Conservation (phyloP, 92 coral and sea anemone genomes). For the Montipora capitata region DNA sequence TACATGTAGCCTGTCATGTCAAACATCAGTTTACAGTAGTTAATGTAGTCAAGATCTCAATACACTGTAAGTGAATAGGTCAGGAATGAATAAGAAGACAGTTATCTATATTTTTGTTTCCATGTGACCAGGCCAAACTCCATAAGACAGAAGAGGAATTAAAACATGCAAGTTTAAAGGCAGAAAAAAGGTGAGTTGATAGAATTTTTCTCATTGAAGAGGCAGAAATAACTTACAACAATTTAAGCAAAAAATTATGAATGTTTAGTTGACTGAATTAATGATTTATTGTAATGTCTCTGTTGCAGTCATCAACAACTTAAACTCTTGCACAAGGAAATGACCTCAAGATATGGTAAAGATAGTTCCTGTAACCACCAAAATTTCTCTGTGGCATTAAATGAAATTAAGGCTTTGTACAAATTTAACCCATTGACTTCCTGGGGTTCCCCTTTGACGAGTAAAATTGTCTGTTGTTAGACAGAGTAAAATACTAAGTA, state of each 20-base stretch:
- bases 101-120: too few species aligned
- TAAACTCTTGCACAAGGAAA: slow-evolving; percentile 86
- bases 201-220: not conserved
- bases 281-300: not conserved
- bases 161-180: slow-evolving; percentile 85
- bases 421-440: too few species aligned
- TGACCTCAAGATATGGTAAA: slow-evolving; percentile 95
- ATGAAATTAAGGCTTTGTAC: too few species aligned
- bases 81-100: too few species aligned
- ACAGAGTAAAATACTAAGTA: too few species aligned
- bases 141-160: slow-evolving; percentile 93
- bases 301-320: slow-evolving; percentile 90
- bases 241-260: not conserved
- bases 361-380: not conserved
- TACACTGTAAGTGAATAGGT: too few species aligned
- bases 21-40: too few species aligned
- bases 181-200: slow-evolving; percentile 87
- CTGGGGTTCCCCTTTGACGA: too few species aligned
- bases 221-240: too few species aligned
- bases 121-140: slow-evolving; percentile 79
- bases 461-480: too few species aligned
- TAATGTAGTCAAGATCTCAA: too few species aligned
- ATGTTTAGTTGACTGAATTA: not conserved
- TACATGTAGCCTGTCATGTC: not conserved
- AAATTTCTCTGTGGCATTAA: too few species aligned